Base-by-base conservation (phyloP, 2,113 vertebrate species). In the Eidolon helvum region DNA sequence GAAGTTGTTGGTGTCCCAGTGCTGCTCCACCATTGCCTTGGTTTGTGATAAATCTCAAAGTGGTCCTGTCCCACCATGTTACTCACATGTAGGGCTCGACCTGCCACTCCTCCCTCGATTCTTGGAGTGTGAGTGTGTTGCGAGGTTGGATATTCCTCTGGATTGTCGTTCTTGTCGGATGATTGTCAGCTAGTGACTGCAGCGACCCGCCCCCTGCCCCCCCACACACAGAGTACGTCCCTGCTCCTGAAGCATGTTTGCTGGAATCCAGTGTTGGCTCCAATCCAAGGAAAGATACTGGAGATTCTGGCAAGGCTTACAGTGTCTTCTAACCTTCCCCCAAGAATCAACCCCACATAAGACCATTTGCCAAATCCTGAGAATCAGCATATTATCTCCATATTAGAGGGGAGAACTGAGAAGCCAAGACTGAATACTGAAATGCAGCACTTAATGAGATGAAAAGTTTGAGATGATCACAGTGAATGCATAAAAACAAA, bases 291-390 rank as follows among this genome's bases (percentile, higher is more conserved):
- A 84, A 69, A 89, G 53, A 48, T 35, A 79, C 19, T 84, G 28
- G 90, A 78, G 69, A 90, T 61, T 89, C 78, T 72, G 40, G 33
- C 10, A 50, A 91, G 61, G 9, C 16, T 89, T 78, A 65, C 26
- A 66, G 26, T 61, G 33, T 24, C 43, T 75, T 16, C 10, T 55
- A 57, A 59, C 19, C 50, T 93, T 18, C 16, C 16, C 28, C 50
- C 16, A 61, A 86, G 53, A 63, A 86, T 66, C 68, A 78, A 12
- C 48, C 24, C 87, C 87, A 87, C 18, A 69, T 57, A 90, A 91
- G n/a, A 38, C 28, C 71, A 89, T 50, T 69, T 38, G 80, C 53
- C 26, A 38, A 50, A 26, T 74, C 66, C 21, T 77, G 48, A 91
- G 59, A 71, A 57, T 59, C 21, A 38, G 35, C 40, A 38, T 69